Conservation (phyloP, 2,888 invertebrate species). For the Lithophane leautieri region DNA sequence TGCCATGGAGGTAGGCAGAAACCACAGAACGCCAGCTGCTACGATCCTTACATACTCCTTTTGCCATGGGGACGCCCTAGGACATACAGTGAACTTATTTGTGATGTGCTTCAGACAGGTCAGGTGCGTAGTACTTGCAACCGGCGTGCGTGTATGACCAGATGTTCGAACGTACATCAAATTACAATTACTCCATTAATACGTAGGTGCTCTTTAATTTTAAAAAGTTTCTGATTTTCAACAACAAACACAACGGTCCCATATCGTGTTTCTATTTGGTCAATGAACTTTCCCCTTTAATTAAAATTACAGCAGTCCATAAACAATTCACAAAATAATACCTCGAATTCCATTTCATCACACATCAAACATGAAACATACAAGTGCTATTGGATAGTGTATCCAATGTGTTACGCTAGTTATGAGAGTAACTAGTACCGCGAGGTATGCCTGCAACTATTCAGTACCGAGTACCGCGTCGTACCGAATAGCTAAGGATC, state of each 20-base stretch:
- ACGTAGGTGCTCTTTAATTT: background rate
- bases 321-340: background rate
- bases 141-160: too few relatives aligned
- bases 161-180: too few relatives aligned
- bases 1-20: too few relatives aligned
- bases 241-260: background rate
- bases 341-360: background rate
- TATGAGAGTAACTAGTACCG: slow-evolving; percentile 42
- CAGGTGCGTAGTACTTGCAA: too few relatives aligned
- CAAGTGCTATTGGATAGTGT: slow-evolving; percentile 21
- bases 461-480: slow-evolving; percentile 42
- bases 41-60: too few relatives aligned
- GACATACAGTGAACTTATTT: too few relatives aligned
- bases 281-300: background rate
- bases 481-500: slow-evolving; percentile 73
- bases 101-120: too few relatives aligned
- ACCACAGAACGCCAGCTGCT: too few relatives aligned
- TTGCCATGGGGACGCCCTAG: too few relatives aligned
- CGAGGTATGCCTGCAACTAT: slow-evolving; percentile 62
- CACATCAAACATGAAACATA: slow-evolving; percentile 5
- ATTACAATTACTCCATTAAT: background rate
- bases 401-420: slow-evolving; percentile 35
- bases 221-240: too few relatives aligned
- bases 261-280: background rate
- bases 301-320: background rate